phyloP scores from a whole-genome alignment of 2,888 invertebrate species.

The Litoditis marina region DNA sequence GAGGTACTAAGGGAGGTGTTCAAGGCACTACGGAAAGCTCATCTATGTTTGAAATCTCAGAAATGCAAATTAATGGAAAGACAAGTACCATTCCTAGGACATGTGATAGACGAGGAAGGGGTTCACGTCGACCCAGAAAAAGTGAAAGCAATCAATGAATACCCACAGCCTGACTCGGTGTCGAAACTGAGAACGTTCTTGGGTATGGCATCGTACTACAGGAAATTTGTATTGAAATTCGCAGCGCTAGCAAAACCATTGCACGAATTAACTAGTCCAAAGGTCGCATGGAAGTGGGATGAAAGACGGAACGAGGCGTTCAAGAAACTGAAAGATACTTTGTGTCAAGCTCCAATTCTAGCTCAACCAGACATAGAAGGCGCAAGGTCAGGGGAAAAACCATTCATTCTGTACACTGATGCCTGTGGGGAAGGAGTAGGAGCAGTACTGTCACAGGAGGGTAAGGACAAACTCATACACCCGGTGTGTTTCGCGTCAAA shows the following conservation, averaged over 20 bases:
- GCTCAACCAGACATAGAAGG: slow-evolving; percentile 33
- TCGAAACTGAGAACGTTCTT: slow-evolving; percentile 29
- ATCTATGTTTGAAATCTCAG: slow-evolving; percentile 8
- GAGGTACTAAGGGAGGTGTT: slow-evolving; percentile 21
- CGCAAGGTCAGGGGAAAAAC: slow-evolving; percentile 17
- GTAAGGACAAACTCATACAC: slow-evolving; percentile 15
- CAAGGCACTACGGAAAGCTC: not conserved
- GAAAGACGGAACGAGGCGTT: slow-evolving; percentile 25
- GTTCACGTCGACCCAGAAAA: slow-evolving; percentile 15
- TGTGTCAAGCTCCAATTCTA: slow-evolving; percentile 25
- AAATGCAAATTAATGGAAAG: slow-evolving; percentile 18
- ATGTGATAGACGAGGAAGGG: slow-evolving; percentile 12
- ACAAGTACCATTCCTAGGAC: slow-evolving; percentile 24
- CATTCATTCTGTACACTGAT: slow-evolving; percentile 37
- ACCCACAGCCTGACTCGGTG: slow-evolving; percentile 17
- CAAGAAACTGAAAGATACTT: slow-evolving; percentile 19
- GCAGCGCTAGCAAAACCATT: slow-evolving; percentile 29
- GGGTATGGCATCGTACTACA: slow-evolving; percentile 37
- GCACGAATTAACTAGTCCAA: slow-evolving; percentile 19
- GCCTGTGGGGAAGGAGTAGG: slow-evolving; percentile 32
- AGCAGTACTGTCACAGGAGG: slow-evolving; percentile 30
- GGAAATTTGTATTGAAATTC: slow-evolving; percentile 37
- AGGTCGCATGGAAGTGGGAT: slow-evolving; percentile 23
- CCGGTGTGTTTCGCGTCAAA: slow-evolving; percentile 29
- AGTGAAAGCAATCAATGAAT: slow-evolving; percentile 13